Evolutionary conservation across 2,888 invertebrate genomes (phyloP).

Genomic region (Meteorus colon): DNA sequence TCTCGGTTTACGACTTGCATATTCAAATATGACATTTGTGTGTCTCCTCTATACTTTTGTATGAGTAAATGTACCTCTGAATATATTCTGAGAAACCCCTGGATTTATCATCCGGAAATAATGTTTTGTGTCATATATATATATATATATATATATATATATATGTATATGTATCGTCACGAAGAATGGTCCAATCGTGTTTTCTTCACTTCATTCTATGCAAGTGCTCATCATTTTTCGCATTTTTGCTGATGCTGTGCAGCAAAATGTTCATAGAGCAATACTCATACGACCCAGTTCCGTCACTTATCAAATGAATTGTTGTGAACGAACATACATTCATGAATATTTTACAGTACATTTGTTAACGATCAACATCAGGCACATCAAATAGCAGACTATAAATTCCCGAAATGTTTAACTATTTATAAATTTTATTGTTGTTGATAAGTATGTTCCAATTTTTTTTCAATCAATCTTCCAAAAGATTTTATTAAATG

Average conservation of each 20-base stretch:
- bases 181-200: slow-evolving; percentile 9
- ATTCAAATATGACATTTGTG: neutral
- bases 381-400: slow-evolving; percentile 36
- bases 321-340: neutral
- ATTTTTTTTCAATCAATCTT: slow-evolving; percentile 12
- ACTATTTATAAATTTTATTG: neutral
- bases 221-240: slow-evolving; percentile 8
- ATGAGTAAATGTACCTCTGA: neutral
- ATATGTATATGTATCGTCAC: neutral
- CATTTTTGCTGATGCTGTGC: neutral
- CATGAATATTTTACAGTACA: slow-evolving; percentile 35
- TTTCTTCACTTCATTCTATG: slow-evolving; percentile 6
- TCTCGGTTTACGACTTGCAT: neutral
- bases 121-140: slow-evolving; percentile 27
- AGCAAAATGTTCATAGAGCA: neutral
- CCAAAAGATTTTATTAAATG: neutral
- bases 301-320: slow-evolving; percentile 34
- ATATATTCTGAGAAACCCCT: slow-evolving; percentile 19
- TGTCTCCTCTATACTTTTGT: neutral
- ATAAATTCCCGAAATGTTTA: slow-evolving; percentile 24
- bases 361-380: slow-evolving; percentile 37
- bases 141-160: neutral
- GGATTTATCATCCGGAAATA: slow-evolving; percentile 47
- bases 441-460: neutral
- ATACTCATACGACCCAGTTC: slow-evolving; percentile 17